Percentiles rank a stretch among this genome's conserved stretches.
Conservation (phyloP, 53 echinoderm and acorn worm species). For the Echinarachnius parma region DNA sequence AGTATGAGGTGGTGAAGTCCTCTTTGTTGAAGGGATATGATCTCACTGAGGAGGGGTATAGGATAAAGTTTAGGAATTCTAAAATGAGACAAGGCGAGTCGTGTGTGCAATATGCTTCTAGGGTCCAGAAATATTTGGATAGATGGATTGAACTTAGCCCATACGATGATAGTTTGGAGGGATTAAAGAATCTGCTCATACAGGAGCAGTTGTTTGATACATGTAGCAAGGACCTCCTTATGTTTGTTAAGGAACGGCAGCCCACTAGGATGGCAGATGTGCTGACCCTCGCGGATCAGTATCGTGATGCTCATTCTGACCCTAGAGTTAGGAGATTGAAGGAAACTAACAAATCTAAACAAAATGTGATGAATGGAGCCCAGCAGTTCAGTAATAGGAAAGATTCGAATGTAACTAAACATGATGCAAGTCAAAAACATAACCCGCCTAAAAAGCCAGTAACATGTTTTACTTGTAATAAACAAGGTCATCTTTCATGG, state of each 20-base stretch:
- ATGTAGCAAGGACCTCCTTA: conserved; percentile 44
- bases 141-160: conserved; percentile 59
- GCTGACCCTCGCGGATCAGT: conserved; percentile 55
- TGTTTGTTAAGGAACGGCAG: conserved; percentile 60
- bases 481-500: conserved; percentile 2
- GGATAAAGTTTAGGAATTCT: conserved; percentile 48
- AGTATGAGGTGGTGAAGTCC: conserved; percentile 39
- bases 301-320: conserved; percentile 55
- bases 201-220: conserved; percentile 51
- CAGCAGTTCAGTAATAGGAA: conserved; percentile 34
- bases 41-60: conserved; percentile 57
- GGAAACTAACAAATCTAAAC: too few species aligned
- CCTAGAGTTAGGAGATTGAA: conserved; percentile 25
- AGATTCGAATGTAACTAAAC: too few species aligned
- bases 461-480: conserved; percentile 11
- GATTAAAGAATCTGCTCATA: conserved; percentile 43
- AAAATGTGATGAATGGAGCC: conserved; percentile 30
- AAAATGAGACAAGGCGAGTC: conserved; percentile 42
- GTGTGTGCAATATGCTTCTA: conserved; percentile 43
- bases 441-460: not conserved
- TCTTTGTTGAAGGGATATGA: conserved; percentile 49
- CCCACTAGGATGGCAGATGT: conserved; percentile 32
- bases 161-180: conserved; percentile 4
- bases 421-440: not conserved
- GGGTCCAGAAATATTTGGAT: conserved; percentile 34